Percentiles rank a stretch among this genome's conserved stretches.
Evolutionary conservation across 2,888 invertebrate genomes (phyloP).

Genomic region (Dinocampus coccinellae): DNA sequence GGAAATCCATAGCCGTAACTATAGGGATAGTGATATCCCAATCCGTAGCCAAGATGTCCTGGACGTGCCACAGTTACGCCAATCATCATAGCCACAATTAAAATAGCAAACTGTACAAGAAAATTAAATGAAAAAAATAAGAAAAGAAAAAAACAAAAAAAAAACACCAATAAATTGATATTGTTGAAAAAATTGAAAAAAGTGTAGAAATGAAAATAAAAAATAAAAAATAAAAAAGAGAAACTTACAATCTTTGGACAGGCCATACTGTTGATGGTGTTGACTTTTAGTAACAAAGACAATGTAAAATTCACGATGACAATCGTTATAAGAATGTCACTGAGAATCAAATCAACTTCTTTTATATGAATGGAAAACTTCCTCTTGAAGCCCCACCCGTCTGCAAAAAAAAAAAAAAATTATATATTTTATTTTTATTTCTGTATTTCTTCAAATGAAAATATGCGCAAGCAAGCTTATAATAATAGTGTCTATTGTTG

Average conservation of each 20-base stretch:
- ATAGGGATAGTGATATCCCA: slow-evolving; percentile 44
- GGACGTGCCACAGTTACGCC: slow-evolving; percentile 56
- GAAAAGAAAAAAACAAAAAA: slow-evolving; percentile 13
- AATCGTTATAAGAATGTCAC: slow-evolving; percentile 34
- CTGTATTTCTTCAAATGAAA: slow-evolving; percentile 26
- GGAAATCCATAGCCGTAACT: slow-evolving; percentile 48
- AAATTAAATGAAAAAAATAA: slow-evolving; percentile 8
- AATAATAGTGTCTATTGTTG: slow-evolving; percentile 47
- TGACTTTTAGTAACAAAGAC: neutral
- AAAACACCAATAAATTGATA: neutral
- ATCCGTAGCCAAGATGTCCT: slow-evolving; percentile 54
- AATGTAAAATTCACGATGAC: slow-evolving; percentile 14
- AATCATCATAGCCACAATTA: slow-evolving; percentile 54
- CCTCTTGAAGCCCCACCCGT: slow-evolving; percentile 42
- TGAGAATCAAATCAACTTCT: slow-evolving; percentile 36
- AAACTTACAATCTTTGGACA: slow-evolving; percentile 57
- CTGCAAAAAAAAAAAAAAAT: slow-evolving; percentile 18
- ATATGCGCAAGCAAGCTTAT: slow-evolving; percentile 39
- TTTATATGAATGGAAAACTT: slow-evolving; percentile 57
- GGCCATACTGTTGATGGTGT: slow-evolving; percentile 53
- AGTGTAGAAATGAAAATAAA: neutral
- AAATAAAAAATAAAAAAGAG: neutral
- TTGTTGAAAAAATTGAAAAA: neutral
- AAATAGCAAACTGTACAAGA: slow-evolving; percentile 48
- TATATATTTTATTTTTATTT: slow-evolving; percentile 24